Percentiles rank a stretch among this genome's conserved stretches.
These are phyloP conservation scores for Parnassius mnemosyne DNA, from an alignment of 2,888 invertebrate species.

Conservation along the genomic window DNA sequence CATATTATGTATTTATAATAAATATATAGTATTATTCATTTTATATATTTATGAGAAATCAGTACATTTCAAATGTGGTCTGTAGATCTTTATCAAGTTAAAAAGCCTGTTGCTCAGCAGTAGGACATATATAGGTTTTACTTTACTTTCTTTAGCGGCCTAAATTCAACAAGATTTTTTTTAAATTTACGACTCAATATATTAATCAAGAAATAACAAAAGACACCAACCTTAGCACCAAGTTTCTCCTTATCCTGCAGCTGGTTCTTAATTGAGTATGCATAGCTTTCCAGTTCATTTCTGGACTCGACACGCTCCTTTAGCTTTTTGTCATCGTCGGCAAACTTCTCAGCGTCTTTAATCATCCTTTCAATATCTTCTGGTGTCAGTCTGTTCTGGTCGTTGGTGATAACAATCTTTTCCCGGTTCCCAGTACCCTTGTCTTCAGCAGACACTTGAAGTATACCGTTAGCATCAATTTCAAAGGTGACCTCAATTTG, in stretches of 20 bases:
- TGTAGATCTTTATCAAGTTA: no score
- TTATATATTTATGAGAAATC: no score
- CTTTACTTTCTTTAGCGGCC: no score
- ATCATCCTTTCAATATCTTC: constrained; percentile 99
- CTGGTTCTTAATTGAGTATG: constrained; percentile 98
- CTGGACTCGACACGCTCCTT: constrained; percentile 97
- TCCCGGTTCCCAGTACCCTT: constrained; percentile 99
- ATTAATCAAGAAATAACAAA: neutral
- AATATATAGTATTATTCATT: no score
- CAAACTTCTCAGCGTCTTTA: constrained; percentile 99
- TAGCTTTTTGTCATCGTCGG: constrained; percentile 98
- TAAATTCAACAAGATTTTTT: no score
- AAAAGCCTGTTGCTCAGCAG: no score
- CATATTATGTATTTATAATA: no score
- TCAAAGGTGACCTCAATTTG: constrained; percentile 97
- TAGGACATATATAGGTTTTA: no score
- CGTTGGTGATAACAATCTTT: constrained; percentile 99
- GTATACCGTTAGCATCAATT: constrained; percentile 96
- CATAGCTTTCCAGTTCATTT: constrained; percentile 98
- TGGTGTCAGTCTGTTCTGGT: constrained; percentile 97
- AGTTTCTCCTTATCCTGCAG: constrained; percentile 97
- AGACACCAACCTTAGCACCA: constrained; percentile 83
- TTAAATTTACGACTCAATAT: no score
- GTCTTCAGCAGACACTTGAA: constrained; percentile 98
- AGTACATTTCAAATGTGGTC: no score